A percentile compares a stretch with the other conserved stretches of the same genome.
phyloP scores from a whole-genome alignment of 2,797 vertebrate genomes.

The Hydrolagus colliei region DNA sequence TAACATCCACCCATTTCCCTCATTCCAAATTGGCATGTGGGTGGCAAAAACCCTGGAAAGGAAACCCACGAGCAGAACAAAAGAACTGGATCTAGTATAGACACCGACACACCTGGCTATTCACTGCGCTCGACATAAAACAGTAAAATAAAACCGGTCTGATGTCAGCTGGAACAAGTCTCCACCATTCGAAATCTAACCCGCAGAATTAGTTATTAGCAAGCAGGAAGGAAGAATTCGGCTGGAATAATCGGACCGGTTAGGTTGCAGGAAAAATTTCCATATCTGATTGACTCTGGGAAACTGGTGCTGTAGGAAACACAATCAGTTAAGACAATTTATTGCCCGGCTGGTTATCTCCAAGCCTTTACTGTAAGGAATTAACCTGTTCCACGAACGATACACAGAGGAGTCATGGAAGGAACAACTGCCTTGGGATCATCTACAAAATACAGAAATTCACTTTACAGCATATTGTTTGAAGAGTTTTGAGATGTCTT shows the following conservation, averaged over 20 bases:
- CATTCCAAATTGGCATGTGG: no score
- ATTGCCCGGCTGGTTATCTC: neutral
- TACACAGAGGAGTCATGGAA: neutral
- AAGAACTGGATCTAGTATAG: no score
- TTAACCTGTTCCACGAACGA: neutral
- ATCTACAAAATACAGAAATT: no score
- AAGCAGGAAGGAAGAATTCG: no score
- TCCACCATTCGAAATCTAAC: no score
- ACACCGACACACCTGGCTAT: neutral
- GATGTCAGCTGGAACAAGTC: neutral
- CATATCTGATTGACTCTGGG: neutral
- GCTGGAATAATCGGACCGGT: neutral
- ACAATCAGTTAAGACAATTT: neutral
- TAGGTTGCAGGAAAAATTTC: neutral
- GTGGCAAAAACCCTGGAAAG: no score
- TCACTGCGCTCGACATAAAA: neutral
- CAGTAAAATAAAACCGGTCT: neutral
- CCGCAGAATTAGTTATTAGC: neutral
- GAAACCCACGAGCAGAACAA: neutral
- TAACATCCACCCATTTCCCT: no score
- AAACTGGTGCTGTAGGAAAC: neutral
- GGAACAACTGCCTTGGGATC: no score
- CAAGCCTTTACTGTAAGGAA: neutral
- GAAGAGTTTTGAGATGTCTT: no score
- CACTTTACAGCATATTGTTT: no score